Evolutionary conservation across 2,113 vertebrate species (phyloP).

Genomic region (Hippocampus abdominalis): DNA sequence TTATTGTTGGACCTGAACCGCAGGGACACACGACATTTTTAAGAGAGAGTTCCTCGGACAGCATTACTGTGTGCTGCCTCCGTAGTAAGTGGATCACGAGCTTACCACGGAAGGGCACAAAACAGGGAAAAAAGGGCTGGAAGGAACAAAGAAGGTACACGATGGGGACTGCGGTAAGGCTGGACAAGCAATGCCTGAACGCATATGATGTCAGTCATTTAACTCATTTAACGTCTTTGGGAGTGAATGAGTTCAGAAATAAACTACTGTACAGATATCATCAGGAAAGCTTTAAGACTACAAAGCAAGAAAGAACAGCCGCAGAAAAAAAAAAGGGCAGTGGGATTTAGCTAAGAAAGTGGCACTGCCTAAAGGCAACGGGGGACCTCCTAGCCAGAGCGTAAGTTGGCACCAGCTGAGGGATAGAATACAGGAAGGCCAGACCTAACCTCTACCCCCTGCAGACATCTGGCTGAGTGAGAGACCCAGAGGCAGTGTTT

Average conservation of each 20-base stretch:
- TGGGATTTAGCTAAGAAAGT: neutral
- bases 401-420: constrained; percentile 20
- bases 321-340: neutral
- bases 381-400: too few relatives aligned
- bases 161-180: neutral
- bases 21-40: constrained; percentile 40
- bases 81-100: constrained; percentile 62
- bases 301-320: too few relatives aligned
- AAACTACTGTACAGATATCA: neutral
- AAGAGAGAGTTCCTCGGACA: constrained; percentile 61
- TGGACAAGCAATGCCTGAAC: neutral
- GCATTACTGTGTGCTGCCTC: constrained; percentile 67
- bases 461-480: constrained; percentile 55
- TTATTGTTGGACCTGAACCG: neutral
- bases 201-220: neutral
- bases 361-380: neutral
- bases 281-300: too few relatives aligned
- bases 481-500: constrained; percentile 16
- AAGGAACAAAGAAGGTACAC: neutral
- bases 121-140: constrained; percentile 6
- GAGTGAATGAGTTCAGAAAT: too few relatives aligned
- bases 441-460: constrained; percentile 55
- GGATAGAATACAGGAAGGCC: constrained; percentile 65
- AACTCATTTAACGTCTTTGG: too few relatives aligned
- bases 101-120: constrained; percentile 51